Evolutionary conservation across 2,113 vertebrate species (phyloP).

Genomic region (Malaclemys terrapin): DNA sequence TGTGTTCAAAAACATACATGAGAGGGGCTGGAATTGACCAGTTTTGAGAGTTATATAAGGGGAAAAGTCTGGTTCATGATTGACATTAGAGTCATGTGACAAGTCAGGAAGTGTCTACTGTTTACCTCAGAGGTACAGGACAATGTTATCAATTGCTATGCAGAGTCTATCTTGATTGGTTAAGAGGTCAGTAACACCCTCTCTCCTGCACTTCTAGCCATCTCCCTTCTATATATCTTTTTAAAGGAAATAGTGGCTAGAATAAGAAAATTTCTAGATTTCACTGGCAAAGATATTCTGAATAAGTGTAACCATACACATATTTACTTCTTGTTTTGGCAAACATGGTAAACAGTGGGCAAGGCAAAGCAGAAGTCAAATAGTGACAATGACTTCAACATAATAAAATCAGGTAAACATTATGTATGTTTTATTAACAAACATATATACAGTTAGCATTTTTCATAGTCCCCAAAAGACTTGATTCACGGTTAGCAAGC

Average conservation of each 20-base stretch:
- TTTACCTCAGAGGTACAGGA: constrained; percentile 1
- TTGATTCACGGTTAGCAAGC: background rate
- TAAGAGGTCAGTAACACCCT: background rate
- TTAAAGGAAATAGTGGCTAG: background rate
- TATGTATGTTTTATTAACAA: background rate
- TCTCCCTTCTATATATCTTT: background rate
- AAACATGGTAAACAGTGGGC: background rate
- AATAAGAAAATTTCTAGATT: background rate
- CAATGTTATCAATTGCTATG: background rate
- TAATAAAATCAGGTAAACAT: background rate
- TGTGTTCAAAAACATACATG: background rate
- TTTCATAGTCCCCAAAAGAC: background rate
- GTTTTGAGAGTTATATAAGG: background rate
- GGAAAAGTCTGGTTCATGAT: background rate
- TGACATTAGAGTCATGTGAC: background rate
- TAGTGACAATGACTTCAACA: background rate
- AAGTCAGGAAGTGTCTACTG: constrained; percentile 56
- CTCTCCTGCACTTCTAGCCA: background rate
- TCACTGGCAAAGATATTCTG: background rate
- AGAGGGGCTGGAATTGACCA: background rate
- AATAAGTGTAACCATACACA: background rate
- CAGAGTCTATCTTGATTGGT: background rate
- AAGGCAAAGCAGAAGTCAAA: background rate
- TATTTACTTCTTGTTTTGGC: background rate
- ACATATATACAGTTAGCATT: background rate